Evolutionary conservation across 1,140 invertebrate species (phyloP).

Genomic region (Harlomillsia oculata): DNA sequence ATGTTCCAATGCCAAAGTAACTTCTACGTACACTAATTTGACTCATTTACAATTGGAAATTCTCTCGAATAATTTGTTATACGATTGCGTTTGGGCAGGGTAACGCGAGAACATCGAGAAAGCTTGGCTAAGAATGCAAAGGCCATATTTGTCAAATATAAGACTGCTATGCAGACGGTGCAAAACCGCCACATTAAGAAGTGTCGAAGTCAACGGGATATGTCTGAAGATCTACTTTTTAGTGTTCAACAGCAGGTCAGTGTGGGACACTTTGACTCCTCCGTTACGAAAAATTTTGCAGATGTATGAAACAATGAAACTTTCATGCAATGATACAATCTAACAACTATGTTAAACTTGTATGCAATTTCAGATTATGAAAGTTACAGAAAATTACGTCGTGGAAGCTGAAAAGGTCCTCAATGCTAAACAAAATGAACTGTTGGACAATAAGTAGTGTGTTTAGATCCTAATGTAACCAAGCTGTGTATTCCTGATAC

Average conservation of each 20-base stretch:
- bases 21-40: not conserved
- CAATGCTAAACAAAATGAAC: conserved; percentile 59
- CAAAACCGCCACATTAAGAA: conserved; percentile 63
- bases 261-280: not conserved
- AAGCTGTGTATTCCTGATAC: too few species aligned
- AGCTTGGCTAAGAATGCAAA: conserved; percentile 77
- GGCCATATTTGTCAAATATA: conserved; percentile 64
- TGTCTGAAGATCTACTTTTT: conserved; percentile 53
- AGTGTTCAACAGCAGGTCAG: conserved; percentile 52
- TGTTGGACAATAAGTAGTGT: conserved; percentile 40
- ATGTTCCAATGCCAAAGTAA: conserved; percentile 78
- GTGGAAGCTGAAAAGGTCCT: conserved; percentile 56
- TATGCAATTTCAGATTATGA: conserved; percentile 46
- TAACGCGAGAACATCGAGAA: conserved; percentile 86
- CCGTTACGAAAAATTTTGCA: not conserved
- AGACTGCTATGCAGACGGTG: conserved; percentile 63
- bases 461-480: too few species aligned
- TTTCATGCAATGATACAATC: not conserved
- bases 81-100: conserved; percentile 46
- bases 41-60: not conserved
- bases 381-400: conserved; percentile 55
- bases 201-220: conserved; percentile 52
- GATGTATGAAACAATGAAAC: not conserved
- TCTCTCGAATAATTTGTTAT: not conserved
- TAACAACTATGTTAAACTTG: not conserved